A percentile compares a stretch with the other conserved stretches of the same genome.
Evolutionary conservation across 1,140 invertebrate species (phyloP).

Genomic region (Saccostrea cuccullata): DNA sequence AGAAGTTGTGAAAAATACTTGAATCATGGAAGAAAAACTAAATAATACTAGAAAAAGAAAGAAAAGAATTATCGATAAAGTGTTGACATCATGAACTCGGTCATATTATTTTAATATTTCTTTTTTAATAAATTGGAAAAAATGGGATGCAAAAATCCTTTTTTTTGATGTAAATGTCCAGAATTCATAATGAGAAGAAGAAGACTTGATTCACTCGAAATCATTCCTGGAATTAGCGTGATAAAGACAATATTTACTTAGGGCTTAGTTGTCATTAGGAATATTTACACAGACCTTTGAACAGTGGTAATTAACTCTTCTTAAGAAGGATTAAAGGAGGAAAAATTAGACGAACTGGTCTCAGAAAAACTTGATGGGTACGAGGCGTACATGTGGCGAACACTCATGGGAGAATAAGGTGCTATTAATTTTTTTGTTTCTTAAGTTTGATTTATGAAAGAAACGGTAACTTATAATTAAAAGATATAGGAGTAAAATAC

Average conservation of each 20-base stretch:
- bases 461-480: too few species aligned
- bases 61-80: background rate
- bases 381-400: background rate
- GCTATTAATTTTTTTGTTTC: too few species aligned
- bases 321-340: constrained; percentile 15
- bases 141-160: background rate
- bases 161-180: constrained; percentile 7
- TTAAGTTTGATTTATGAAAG: too few species aligned
- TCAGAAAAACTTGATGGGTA: background rate
- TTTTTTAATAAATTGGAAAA: background rate
- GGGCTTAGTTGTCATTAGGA: background rate
- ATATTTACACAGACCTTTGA: constrained; percentile 24
- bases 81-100: background rate
- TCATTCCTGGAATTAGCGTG: constrained; percentile 5
- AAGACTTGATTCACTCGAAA: background rate
- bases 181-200: background rate
- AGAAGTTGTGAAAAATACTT: too few species aligned
- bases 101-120: background rate
- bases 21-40: too few species aligned
- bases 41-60: too few species aligned
- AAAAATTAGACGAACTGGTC: background rate
- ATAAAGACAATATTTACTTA: constrained; percentile 23
- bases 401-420: background rate
- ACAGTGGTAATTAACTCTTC: constrained; percentile 31
- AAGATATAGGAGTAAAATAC: too few species aligned